Base-by-base conservation (phyloP, 2,113 vertebrate genomes). In the Tylochromis polylepis region DNA sequence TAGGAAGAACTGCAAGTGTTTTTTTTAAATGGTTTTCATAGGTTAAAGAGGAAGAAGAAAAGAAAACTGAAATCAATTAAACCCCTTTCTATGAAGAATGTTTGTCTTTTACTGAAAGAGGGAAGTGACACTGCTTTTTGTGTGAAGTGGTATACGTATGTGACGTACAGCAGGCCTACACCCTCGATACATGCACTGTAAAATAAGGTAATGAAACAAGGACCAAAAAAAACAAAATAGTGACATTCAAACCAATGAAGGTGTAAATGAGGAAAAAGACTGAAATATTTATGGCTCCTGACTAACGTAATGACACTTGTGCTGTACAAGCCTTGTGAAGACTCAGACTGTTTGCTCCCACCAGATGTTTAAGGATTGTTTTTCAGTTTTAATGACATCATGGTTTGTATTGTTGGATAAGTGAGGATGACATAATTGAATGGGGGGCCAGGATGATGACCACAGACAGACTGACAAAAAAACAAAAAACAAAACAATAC, bases 121-220 rank as follows among this genome's bases (percentile, higher is more conserved):
- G 90, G 91, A 94, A 94, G 81, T 93, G 84, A 89, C 27, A 79
- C 83, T 6, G 34, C 83, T 49, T 79, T 59, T 58, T 56, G 22
- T 59, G 75, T 55, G 14, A 31, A 27, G 27, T 27, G 29, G 70
- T 85, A 18, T 0, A 2, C 0, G 9, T 83, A 16, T 27, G 6
- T 12, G 56, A 59, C 8, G 31, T 27, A 3, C n/a, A 29, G 27
- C 60, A 81, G 12, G 43, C 12, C 36, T 22, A 1, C 31, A 11
- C 36, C 38, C 22, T 5, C 24, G 49, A 8, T 27, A 18, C 2
- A 31, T 2, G 1, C 11, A 6, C 24, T 2, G 0, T 31, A n/a
- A 51, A 51, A 77, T 51, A 77, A 31, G 43, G 70, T 77, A 77
- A 31, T 12, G 16, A 77, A 77, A 51, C 24, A 12, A 8, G 46